Conservation (phyloP, 2,113 vertebrate species). For the Okapia johnstoni region DNA sequence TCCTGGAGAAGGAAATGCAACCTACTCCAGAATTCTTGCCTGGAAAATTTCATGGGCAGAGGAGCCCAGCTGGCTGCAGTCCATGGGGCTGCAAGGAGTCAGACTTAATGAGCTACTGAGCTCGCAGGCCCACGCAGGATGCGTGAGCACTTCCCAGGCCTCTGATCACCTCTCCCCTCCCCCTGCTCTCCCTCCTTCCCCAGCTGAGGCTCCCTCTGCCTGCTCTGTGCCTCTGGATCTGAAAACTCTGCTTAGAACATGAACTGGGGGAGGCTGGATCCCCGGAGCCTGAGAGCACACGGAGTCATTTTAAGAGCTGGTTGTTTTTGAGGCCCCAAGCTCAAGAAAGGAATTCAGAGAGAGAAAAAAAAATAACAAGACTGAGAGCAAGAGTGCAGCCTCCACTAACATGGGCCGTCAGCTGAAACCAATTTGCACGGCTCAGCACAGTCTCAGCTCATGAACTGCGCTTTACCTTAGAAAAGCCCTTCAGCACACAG, state of each 20-base stretch:
- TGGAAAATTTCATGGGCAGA: background rate
- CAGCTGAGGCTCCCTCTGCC: background rate
- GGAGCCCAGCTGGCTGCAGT: background rate
- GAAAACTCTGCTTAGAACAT: background rate
- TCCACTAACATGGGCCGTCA: slow-evolving; percentile 7
- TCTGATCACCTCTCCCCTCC: background rate
- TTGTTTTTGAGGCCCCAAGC: slow-evolving; percentile 54
- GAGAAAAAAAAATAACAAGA: slow-evolving; percentile 53
- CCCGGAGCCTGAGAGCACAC: background rate
- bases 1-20: background rate
- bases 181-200: background rate
- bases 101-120: background rate
- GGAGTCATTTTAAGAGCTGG: slow-evolving; percentile 53
- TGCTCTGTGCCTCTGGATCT: background rate
- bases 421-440: slow-evolving; percentile 55
- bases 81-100: background rate
- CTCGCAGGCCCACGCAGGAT: background rate
- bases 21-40: background rate
- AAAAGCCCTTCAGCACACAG: background rate
- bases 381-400: background rate
- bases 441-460: slow-evolving; percentile 35
- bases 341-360: slow-evolving; percentile 59
- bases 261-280: accelerated
- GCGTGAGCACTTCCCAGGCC: background rate
- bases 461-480: slow-evolving; percentile 32